Conservation (phyloP, 1,140 invertebrate genomes). For the Meloidogyne chitwoodi region DNA sequence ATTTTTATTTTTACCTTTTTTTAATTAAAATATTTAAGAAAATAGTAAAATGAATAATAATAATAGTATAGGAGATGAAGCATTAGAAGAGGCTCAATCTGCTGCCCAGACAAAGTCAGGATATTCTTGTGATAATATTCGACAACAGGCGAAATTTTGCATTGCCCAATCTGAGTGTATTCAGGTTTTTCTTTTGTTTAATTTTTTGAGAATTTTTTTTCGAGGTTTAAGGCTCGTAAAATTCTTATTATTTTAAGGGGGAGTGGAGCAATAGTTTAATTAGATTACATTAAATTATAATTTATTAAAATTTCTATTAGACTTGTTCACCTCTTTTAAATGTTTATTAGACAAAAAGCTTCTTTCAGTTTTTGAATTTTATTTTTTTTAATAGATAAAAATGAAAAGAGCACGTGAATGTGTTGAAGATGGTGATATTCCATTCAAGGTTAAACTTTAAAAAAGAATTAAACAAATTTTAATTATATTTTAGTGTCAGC, state of each 20-base stretch:
- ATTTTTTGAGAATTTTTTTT: too few relatives aligned
- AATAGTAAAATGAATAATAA: neutral
- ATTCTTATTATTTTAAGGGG: too few relatives aligned
- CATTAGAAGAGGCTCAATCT: neutral
- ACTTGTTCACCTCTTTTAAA: too few relatives aligned
- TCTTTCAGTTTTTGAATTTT: neutral
- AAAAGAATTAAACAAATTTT: neutral
- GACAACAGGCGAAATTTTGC: neutral
- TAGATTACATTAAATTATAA: too few relatives aligned
- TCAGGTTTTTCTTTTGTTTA: neutral
- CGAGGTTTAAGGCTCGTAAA: too few relatives aligned
- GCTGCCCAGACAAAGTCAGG: neutral
- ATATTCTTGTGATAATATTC: constrained; percentile 3
- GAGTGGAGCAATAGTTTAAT: too few relatives aligned
- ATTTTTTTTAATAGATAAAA: neutral
- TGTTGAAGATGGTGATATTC: neutral
- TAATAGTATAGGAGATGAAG: neutral
- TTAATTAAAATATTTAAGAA: neutral
- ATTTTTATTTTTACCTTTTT: neutral
- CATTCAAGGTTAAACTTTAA: neutral
- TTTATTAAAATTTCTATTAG: too few relatives aligned
- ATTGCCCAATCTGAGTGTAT: constrained; percentile 6
- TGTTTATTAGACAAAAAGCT: too few relatives aligned
- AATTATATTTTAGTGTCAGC: neutral
- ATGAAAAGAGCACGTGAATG: constrained; percentile 11